A percentile compares a stretch with the other conserved stretches of the same genome.
phyloP scores from a whole-genome alignment of 2,113 vertebrate species.

The Pelecanoides urinatrix region DNA sequence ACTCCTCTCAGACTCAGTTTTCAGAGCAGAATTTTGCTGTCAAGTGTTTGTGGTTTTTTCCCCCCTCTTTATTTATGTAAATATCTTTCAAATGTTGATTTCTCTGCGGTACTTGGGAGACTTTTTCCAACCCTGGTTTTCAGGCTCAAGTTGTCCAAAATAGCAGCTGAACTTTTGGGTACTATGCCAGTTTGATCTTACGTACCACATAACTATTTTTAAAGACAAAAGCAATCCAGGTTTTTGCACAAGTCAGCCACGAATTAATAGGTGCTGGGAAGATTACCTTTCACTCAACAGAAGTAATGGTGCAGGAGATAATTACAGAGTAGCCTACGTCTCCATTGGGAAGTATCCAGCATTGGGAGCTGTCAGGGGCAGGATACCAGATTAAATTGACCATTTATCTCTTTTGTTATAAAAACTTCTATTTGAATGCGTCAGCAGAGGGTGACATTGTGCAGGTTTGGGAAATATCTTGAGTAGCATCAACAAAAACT shows the following conservation, averaged over 20 bases:
- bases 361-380: not conserved
- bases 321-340: not conserved
- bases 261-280: not conserved
- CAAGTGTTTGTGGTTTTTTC: not conserved
- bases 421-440: constrained; percentile 2
- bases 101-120: not conserved
- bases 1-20: not conserved
- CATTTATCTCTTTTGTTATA: not conserved
- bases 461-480: not conserved
- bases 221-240: not conserved
- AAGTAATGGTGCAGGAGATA: not conserved
- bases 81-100: not conserved
- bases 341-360: not conserved
- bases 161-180: not conserved
- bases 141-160: not conserved
- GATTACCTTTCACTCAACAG: not conserved
- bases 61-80: not conserved
- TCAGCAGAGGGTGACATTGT: constrained; percentile 54
- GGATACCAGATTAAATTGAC: not conserved
- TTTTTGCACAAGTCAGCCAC: not conserved
- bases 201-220: not conserved
- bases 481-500: not conserved
- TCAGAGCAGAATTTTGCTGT: not conserved
- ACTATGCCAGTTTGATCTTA: not conserved
- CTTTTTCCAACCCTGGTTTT: not conserved